Evolutionary conservation across 1,140 invertebrate species (phyloP).

Genomic region (Orchesella cincta): DNA sequence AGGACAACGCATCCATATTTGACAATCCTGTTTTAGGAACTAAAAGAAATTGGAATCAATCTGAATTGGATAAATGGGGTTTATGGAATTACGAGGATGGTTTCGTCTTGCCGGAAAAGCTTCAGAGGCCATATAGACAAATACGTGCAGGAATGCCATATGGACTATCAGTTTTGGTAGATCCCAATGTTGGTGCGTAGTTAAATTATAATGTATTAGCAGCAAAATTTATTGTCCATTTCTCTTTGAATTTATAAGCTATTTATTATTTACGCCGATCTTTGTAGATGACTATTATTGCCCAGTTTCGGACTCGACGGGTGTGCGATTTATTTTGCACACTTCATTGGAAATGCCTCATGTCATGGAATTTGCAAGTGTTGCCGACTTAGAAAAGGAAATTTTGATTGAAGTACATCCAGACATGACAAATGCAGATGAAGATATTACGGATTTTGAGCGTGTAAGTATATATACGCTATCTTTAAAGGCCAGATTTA

Average conservation of each 20-base stretch:
- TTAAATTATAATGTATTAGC: too few species aligned
- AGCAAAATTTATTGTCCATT: too few species aligned
- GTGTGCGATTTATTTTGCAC: not conserved
- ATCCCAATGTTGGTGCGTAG: constrained; percentile 23
- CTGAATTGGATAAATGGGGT: constrained; percentile 25
- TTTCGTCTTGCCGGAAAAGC: not conserved
- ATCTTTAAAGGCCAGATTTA: not conserved
- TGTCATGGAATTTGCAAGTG: constrained; percentile 2
- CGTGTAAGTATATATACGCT: too few species aligned
- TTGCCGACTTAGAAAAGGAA: constrained; percentile 3
- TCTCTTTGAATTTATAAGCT: too few species aligned
- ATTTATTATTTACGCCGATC: not conserved
- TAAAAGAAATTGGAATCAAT: not conserved
- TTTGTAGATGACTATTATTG: constrained; percentile 5
- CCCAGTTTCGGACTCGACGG: not conserved
- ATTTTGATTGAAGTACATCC: constrained; percentile 21
- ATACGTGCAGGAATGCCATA: constrained; percentile 28
- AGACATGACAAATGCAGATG: constrained; percentile 15
- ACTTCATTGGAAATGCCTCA: constrained; percentile 12
- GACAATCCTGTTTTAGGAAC: not conserved
- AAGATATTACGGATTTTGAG: too few species aligned
- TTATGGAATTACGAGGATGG: constrained; percentile 37
- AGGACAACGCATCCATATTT: not conserved
- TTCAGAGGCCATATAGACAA: constrained; percentile 13
- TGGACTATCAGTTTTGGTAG: constrained; percentile 37